phyloP scores from a whole-genome alignment of 1,140 invertebrate species.

The Drosophila virilis region DNA sequence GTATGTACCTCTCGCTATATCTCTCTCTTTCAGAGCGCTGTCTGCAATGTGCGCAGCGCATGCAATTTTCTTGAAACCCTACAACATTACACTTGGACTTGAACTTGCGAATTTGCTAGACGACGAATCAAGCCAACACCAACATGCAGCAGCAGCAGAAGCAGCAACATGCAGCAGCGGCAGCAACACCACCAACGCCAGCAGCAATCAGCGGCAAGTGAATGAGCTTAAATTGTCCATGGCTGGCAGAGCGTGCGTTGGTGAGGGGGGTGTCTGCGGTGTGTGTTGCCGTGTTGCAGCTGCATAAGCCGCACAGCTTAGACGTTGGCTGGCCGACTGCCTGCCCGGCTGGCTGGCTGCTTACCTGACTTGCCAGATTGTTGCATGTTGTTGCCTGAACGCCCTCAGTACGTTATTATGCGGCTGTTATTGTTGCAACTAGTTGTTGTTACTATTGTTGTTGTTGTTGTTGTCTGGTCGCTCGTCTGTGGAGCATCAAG shows the following conservation, averaged over 20 bases:
- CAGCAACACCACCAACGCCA: conserved; percentile 63
- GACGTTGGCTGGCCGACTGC: conserved; percentile 56
- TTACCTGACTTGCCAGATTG: conserved; percentile 26
- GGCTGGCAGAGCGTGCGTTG: conserved; percentile 8
- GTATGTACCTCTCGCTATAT: background rate
- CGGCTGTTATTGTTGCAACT: conserved; percentile 53
- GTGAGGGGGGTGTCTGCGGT: background rate
- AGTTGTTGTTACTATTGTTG: conserved; percentile 46
- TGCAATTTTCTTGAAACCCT: conserved; percentile 72
- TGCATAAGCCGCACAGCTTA: conserved; percentile 34
- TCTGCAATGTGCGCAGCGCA: conserved; percentile 22
- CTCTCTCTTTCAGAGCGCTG: conserved; percentile 26
- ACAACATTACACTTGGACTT: conserved; percentile 44
- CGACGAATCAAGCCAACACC: conserved; percentile 59
- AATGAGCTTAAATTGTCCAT: conserved; percentile 81
- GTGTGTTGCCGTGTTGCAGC: conserved; percentile 37
- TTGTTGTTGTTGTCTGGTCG: conserved; percentile 71
- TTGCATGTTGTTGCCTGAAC: conserved; percentile 75
- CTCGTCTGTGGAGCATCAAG: conserved; percentile 81
- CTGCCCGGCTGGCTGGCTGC: conserved; percentile 20
- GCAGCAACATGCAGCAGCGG: conserved; percentile 28
- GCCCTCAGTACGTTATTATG: conserved; percentile 80
- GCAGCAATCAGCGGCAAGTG: conserved; percentile 80
- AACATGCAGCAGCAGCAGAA: conserved; percentile 32
- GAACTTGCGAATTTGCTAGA: conserved; percentile 80